Evolutionary conservation across 1,140 invertebrate genomes (phyloP).

Genomic region (Octopus sinensis): DNA sequence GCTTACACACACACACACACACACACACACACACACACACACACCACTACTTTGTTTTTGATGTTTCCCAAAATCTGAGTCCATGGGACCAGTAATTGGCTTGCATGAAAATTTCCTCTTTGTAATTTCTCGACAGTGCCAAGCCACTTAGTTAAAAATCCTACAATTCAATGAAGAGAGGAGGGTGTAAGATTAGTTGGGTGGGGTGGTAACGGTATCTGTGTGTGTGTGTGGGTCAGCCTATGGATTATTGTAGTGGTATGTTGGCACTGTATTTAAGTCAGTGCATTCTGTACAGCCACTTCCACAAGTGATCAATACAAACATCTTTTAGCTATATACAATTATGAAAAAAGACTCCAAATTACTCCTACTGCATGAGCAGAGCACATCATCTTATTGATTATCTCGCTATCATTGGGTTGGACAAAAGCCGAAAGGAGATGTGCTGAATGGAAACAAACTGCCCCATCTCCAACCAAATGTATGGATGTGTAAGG

Average conservation of each 20-base stretch:
- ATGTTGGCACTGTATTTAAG: neutral
- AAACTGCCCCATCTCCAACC: too few relatives aligned
- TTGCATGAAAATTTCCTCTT: neutral
- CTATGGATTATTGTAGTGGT: neutral
- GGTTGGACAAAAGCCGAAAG: constrained; percentile 8
- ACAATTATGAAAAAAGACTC: constrained; percentile 8
- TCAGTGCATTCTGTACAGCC: neutral
- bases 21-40: too few relatives aligned
- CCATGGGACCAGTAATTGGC: neutral
- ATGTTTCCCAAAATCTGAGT: neutral
- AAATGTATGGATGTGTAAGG: too few relatives aligned
- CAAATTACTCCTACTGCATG: constrained; percentile 6
- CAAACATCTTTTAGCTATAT: constrained; percentile 10
- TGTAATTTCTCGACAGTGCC: neutral
- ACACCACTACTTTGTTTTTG: too few relatives aligned
- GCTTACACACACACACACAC: too few relatives aligned
- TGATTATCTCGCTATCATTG: neutral
- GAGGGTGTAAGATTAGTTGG: too few relatives aligned
- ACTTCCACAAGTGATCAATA: constrained; percentile 8
- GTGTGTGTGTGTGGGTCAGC: neutral
- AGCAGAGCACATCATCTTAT: neutral
- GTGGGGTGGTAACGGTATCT: neutral
- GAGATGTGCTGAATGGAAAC: neutral
- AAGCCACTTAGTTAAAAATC: neutral
- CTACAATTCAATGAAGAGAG: neutral